Base-by-base conservation (phyloP, 2,113 vertebrate species). In the Ondatra zibethicus region DNA sequence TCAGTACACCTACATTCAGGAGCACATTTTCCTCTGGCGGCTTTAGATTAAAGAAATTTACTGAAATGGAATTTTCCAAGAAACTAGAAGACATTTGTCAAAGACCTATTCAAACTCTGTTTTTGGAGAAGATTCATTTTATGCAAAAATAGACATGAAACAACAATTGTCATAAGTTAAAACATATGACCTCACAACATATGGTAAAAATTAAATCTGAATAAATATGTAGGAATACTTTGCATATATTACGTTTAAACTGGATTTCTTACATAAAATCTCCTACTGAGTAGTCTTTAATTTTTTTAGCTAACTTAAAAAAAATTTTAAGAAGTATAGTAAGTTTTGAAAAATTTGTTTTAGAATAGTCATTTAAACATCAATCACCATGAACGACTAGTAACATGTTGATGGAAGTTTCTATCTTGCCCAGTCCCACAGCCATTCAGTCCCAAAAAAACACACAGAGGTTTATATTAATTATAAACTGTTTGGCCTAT, bases 11-110 rank as follows among this genome's bases (percentile, higher is more conserved):
- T 96, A 14, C 80, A 58, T 89, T 92, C 55, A 94, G 92, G 23
- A 93, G n/a, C 47, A 19, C 73, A 89, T 95, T 94, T 94, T 96
- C 61, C 52, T 78, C 50, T 94, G 31, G 76, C 78, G 89, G 73
- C 76, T 96, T 94, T 80, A 96, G 89, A 93, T 84, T 87, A 23
- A 88, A 61, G 93, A 96, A 93, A 92, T 88, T 90, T 82, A 95
- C 36, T 95, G 89, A 91, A 84, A 95, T 58, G 3, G 65, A 96
- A 89, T 94, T 92, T 94, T 89, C 87, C 33, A 80, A 96, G 63
- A 95, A 68, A 96, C 91, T 87, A 89, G 33, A 96, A 92, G 72
- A 89, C 2, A 93, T 89, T 96, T 93, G 73, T 96, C 92, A 92
- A 97, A 96, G 66, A 17, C 14, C 63, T 95, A 96, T 58, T 96